phyloP scores from a whole-genome alignment of 2,797 vertebrate species.

The Percopsis omiscomaycus region DNA sequence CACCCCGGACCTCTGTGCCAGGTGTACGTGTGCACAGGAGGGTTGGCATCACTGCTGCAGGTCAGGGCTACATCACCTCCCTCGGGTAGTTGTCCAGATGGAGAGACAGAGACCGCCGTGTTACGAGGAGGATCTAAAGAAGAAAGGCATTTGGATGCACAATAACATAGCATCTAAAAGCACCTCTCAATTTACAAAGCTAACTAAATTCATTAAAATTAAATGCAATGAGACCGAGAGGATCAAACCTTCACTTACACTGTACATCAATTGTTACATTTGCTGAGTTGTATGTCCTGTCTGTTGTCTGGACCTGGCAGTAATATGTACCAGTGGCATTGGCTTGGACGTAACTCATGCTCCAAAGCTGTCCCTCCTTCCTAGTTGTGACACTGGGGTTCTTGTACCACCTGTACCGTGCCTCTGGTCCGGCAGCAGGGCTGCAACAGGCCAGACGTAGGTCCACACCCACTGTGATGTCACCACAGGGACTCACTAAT shows the following conservation, averaged over 20 bases:
- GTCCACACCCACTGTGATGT: constrained; percentile 32
- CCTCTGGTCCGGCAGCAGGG: constrained; percentile 12
- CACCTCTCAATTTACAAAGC: too few relatives aligned
- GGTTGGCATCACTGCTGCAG: constrained; percentile 70
- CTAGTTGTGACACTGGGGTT: not conserved
- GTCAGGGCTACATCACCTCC: constrained; percentile 48
- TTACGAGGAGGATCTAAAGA: constrained; percentile 56
- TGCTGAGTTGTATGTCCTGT: constrained; percentile 41
- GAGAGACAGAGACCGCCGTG: constrained; percentile 19
- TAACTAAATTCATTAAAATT: not conserved
- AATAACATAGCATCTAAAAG: too few relatives aligned
- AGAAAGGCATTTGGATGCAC: not conserved
- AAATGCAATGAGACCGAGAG: not conserved
- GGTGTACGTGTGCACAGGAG: constrained; percentile 49
- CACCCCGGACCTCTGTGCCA: constrained; percentile 63
- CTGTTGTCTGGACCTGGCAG: constrained; percentile 55
- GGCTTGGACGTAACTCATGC: constrained; percentile 25
- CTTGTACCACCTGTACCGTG: constrained; percentile 52
- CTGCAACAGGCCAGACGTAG: constrained; percentile 60
- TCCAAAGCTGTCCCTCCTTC: constrained; percentile 46
- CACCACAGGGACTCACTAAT: constrained; percentile 36
- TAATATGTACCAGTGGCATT: constrained; percentile 54
- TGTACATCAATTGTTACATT: constrained; percentile 46
- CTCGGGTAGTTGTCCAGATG: constrained; percentile 7
- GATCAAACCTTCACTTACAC: constrained; percentile 48